Evolutionary conservation across 1,140 invertebrate genomes (phyloP), one percentile per base, ranked within the genome.

Genomic region (Brachionus sp.): DNA sequence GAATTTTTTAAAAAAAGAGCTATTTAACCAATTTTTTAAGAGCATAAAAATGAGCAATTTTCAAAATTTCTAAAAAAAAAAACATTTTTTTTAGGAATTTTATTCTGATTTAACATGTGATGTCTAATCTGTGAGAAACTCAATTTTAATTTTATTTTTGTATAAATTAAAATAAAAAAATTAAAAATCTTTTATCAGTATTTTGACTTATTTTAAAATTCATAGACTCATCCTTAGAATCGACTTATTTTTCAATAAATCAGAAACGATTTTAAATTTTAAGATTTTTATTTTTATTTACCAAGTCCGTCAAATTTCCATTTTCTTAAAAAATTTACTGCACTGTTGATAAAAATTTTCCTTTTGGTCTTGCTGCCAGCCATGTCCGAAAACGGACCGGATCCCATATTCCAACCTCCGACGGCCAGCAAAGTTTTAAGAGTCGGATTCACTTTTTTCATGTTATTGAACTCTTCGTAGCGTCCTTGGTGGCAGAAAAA

Each of bases 381-480:
- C 95, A 96, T 87, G 95, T 95, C 86, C 93, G 92, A 82, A 66
- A 86, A 87, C 2, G 75, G 82, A 0, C 93, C 93, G 2, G 91
- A 90, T 5, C 94, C 95, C 86, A 95, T 94, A 0, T 94, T 94
- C 94, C 94, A 95, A 37, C 85, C 85, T 10, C 85, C 85, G 25
- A 97, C 94, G 12, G 64, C 66, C 10, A 53, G n/a, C 39, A 73
- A 39, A 12, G 57, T 70, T 13, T 83, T 70, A 0, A 83, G 12
- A 5, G 16, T 13, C 5, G 82, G 64, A 50, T 83, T 73, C 13
- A 53, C 1, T 44, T 57, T 75, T 37, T 70, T 70, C 42, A 83
- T 50, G 37, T 77, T 50, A 19, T 66, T 73, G n/a, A 83, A 66
- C 64, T 75, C 42, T 50, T 73, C 16, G 16, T 66, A 83, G 10